Evolutionary conservation across 1,140 invertebrate species (phyloP).

Genomic region (Atta texana): DNA sequence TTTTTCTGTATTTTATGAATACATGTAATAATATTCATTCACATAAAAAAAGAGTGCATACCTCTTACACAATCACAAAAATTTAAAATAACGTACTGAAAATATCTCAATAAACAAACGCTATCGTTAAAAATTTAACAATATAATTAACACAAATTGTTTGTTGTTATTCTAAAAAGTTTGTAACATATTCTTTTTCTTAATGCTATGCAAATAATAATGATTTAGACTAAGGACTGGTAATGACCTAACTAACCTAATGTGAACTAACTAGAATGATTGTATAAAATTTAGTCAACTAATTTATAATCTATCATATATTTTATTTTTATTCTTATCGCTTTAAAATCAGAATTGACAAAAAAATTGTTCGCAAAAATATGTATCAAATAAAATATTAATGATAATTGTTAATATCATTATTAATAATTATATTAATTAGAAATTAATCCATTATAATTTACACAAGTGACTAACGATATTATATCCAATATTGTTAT

Average conservation of each 20-base stretch:
- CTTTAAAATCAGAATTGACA: background rate
- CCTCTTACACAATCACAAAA: background rate
- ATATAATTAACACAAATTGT: background rate
- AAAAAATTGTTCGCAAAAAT: background rate
- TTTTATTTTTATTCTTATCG: background rate
- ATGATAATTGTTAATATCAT: too few relatives aligned
- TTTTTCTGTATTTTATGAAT: constrained; percentile 5
- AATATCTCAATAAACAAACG: background rate
- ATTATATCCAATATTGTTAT: background rate
- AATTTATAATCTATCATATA: background rate
- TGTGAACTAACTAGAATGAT: background rate
- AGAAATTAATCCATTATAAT: too few relatives aligned
- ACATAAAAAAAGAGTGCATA: background rate
- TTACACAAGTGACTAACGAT: background rate
- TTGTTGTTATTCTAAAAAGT: background rate
- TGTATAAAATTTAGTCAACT: too few relatives aligned
- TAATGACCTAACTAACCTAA: too few relatives aligned
- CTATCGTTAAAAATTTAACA: background rate
- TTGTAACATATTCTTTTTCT: background rate
- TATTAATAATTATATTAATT: constrained; percentile 9
- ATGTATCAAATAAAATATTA: background rate
- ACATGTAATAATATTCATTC: background rate
- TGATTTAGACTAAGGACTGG: background rate
- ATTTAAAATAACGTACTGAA: background rate
- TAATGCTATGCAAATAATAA: background rate